These are phyloP conservation scores for Leptopterna dolabrata DNA, from an alignment of 2,888 invertebrate genomes.

Conservation along the genomic window DNA sequence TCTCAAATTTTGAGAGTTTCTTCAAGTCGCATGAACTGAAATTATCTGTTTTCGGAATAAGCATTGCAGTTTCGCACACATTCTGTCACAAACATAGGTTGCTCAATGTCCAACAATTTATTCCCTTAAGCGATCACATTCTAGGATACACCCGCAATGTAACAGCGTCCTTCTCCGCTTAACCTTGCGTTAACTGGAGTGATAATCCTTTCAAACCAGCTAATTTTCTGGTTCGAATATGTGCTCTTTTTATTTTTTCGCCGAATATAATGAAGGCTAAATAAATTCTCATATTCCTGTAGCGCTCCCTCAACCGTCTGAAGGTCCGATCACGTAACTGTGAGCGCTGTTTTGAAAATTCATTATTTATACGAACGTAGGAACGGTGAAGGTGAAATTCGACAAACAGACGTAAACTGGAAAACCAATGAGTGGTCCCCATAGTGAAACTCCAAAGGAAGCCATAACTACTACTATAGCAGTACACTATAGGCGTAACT, in stretches of 20 bases:
- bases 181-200: neutral
- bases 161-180: neutral
- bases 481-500: too few species aligned
- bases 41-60: too few species aligned
- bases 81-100: too few species aligned
- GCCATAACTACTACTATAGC: too few species aligned
- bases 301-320: neutral
- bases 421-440: neutral
- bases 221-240: neutral
- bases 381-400: conserved; percentile 1
- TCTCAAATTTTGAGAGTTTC: too few species aligned
- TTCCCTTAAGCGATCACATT: too few species aligned
- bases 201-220: neutral
- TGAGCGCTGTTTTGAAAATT: conserved; percentile 26
- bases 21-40: too few species aligned
- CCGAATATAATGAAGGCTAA: conserved; percentile 32
- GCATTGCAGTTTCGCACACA: too few species aligned
- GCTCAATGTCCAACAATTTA: too few species aligned
- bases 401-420: neutral
- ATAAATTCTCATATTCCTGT: conserved; percentile 41
- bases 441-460: too few species aligned
- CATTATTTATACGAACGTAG: conserved; percentile 17
- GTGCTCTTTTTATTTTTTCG: neutral
- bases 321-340: conserved; percentile 46
- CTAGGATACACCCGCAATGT: too few species aligned